phyloP scores from a whole-genome alignment of 2,797 vertebrate genomes.

The Leptatherina wallacei region DNA sequence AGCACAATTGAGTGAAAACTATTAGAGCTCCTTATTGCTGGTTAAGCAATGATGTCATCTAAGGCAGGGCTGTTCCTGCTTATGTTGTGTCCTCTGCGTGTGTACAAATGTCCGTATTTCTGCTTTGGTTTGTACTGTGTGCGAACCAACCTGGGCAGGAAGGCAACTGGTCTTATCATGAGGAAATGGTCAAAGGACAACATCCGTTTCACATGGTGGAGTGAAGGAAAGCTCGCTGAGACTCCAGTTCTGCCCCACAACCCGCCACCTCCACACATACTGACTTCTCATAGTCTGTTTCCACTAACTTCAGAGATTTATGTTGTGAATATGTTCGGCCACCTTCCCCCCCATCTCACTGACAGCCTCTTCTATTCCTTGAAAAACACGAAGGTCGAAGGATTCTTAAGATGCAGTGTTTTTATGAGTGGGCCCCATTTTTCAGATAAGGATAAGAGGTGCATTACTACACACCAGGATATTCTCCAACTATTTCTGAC shows the following conservation, averaged over 20 bases:
- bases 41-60: constrained; percentile 57
- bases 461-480: not conserved
- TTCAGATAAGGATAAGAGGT: not conserved
- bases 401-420: not conserved
- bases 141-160: constrained; percentile 75
- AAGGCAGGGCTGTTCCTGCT: constrained; percentile 53
- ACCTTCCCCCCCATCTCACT: not conserved
- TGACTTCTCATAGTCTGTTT: constrained; percentile 24
- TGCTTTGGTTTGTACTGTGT: constrained; percentile 42
- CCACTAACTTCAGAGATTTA: constrained; percentile 11
- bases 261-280: constrained; percentile 38
- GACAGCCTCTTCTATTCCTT: not conserved
- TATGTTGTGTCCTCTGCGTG: constrained; percentile 38
- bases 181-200: constrained; percentile 84
- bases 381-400: not conserved
- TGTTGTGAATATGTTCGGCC: constrained; percentile 1
- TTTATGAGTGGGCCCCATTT: not conserved
- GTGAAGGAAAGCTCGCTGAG: constrained; percentile 42
- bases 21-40: constrained; percentile 2
- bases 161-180: constrained; percentile 78
- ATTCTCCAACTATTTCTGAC: not conserved
- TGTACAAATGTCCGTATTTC: constrained; percentile 25
- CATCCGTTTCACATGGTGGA: constrained; percentile 75
- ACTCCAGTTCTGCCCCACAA: constrained; percentile 14
- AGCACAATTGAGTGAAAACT: not conserved